Evolutionary conservation across 2,113 vertebrate genomes (phyloP), one percentile per base, ranked within the genome.

Genomic region (Nerophis lumbriciformis): DNA sequence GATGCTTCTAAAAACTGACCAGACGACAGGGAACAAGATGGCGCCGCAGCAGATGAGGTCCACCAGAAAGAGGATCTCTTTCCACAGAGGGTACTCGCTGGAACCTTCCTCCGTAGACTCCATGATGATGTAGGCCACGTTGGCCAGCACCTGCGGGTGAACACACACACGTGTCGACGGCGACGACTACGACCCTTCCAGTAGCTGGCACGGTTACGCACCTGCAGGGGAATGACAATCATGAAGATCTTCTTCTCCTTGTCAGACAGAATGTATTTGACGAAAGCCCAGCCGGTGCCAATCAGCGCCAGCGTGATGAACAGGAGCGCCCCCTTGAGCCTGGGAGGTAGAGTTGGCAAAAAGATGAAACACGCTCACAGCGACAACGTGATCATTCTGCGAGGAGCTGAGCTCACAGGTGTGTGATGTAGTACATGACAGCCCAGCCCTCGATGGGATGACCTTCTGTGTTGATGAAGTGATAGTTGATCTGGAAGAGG

Each of bases 161-260:
- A 54, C 21, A 19, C 50, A 21, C 0, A 1, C 62, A 35, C 0
- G 4, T 19, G 21, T 68, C 36, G 53, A 2, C 8, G 28, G 19
- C 6, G 2, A 9, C 10, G 37, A 61, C 58, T 15, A 44, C 15
- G 45, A 1, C 9, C 2, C 72, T 44, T 0, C 69, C 68, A 35
- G 84, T 12, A n/a, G 42, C 57, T 28, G 28, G 3, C 65, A 61
- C 55, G 63, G 8, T 8, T 59, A 66, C 77, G 13, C 35, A 93
- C 93, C 92, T 94, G 93, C 64, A 93, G 81, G 6, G 92, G 92
- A 57, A 94, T 93, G 64, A 94, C 92, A 0, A 94, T 90, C 83
- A 93, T 92, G 45, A 94, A 94, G 71, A 94, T 88, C 82, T 94
- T 93, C 89, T 94, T 94, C 71, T 94, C 93, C 71, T 94, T 95